Evolutionary conservation across 2,888 invertebrate species (phyloP), one percentile per base, ranked within the genome.

Genomic region (Arctia plantaginis): DNA sequence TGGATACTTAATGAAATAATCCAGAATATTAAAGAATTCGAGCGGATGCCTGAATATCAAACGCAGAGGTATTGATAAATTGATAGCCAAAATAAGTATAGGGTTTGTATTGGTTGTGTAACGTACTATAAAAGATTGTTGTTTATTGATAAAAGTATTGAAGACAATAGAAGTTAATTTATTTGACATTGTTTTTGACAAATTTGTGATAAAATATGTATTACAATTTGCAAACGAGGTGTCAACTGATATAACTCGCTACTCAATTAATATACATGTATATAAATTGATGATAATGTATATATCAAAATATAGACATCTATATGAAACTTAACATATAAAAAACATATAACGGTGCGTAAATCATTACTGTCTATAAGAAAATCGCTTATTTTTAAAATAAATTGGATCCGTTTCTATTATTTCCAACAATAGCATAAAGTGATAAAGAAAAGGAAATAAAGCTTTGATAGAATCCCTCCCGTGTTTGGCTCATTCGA

Each of bases 371-470:
- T 27, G 27, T 41, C 64, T 70, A 66, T 78, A 33, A 30, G 23
- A 62, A 30, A 39, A 83, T 82, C 74, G 84, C 85, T 83, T 82
- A 84, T 85, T 86, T 83, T 78, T 75, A 74, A 82, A 80, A 80
- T 82, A 82, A 87, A 86, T 85, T 80, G 82, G 82, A 81, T 85
- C 82, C 81, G 78, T 80, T 82, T 82, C 81, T 79, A 80, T 83
- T 84, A 83, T 85, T 82, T 82, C 78, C 80, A 85, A 89, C 88
- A 90, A 90, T 86, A 85, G 87, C 83, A 80, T 69, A 79, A 72
- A 76, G 75, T 78, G 80, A 87, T 85, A 84, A 87, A 86, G 87
- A 83, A 86, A 86, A 83, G 83, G 85, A 88, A 90, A 88, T 88
- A 87, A 87, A 88, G 84, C 86, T 88, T 84, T 81, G 83, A 86